phyloP scores from a whole-genome alignment of 2,113 vertebrate genomes.

The Daboia siamensis region DNA sequence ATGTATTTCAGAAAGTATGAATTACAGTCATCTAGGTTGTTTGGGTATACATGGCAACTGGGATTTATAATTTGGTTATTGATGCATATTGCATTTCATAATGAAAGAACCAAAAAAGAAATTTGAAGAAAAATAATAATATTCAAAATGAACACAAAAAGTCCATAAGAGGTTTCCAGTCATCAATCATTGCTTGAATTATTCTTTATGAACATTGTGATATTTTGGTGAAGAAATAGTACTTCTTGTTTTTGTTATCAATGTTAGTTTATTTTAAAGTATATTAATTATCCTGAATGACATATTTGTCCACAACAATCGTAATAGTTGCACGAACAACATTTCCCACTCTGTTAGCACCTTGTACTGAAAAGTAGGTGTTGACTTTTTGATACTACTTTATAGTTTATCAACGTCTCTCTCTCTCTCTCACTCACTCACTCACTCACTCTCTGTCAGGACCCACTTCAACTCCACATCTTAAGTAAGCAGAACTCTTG shows the following conservation, averaged over 20 bases:
- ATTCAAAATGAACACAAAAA: background rate
- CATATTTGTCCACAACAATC: background rate
- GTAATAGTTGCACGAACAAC: background rate
- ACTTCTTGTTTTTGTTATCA: background rate
- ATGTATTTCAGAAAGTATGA: background rate
- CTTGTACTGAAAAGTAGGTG: background rate
- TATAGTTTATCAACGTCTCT: background rate
- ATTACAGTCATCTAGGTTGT: background rate
- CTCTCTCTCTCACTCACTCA: too few species aligned
- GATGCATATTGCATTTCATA: background rate
- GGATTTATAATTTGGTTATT: background rate
- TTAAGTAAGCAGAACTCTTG: too few species aligned
- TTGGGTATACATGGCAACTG: background rate
- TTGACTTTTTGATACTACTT: background rate
- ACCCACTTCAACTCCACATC: too few species aligned
- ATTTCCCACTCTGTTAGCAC: background rate
- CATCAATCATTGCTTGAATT: background rate
- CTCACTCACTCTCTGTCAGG: too few species aligned
- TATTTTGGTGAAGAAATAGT: background rate
- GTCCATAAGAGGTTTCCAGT: background rate
- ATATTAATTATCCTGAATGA: background rate
- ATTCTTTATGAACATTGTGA: background rate
- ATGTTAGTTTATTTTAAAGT: background rate
- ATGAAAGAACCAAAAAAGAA: background rate
- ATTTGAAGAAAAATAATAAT: background rate